Base-by-base conservation (phyloP, 2,113 vertebrate genomes). In the Eolophus roseicapilla region DNA sequence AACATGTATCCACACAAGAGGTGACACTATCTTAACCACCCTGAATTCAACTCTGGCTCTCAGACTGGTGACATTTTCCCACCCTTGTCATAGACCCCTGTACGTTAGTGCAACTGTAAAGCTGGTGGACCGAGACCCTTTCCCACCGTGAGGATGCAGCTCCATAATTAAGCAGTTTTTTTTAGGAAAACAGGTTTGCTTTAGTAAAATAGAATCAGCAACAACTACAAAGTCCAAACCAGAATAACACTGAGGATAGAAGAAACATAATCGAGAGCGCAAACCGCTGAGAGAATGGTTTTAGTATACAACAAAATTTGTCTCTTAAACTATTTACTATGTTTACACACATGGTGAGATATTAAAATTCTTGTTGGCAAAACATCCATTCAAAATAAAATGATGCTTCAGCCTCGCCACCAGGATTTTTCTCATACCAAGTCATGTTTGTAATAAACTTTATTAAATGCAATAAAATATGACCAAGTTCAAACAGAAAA, bases 391-490 rank as follows among this genome's bases (percentile, higher is more conserved):
- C 62, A 80, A 69, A 94, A 96, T 92, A 37, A 94, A 93, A 85
- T 39, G 17, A 88, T 60, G 39, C 59, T 94, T 82, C 55, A 84
- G 83, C 65, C 43, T 90, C 63, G 53, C 23, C 46, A 19, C 18
- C 3, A 86, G 69, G 73, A 70, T 64, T 91, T 80, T 86, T 90
- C 74, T 84, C 47, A 41, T 55, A 65, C 47, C 39, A 70, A 95
- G 39, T 41, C 80, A 71, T 7, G 4, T 79, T 82, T 93, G 52
- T 64, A 94, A 93, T 83, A 94, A 95, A 85, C 46, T 85, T 87
- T 89, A 94, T 94, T 93, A 96, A 96, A 91, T 57, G 53, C 0
- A 8, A 82, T 94, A 91, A 93, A 95, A 88, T 95, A 94, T 64
- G 73, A 71, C 81, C 55, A 64, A 62, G 63, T 63, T 90, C 90